Evolutionary conservation across 2,888 invertebrate genomes (phyloP).

Genomic region (Ametastegia equiseti): DNA sequence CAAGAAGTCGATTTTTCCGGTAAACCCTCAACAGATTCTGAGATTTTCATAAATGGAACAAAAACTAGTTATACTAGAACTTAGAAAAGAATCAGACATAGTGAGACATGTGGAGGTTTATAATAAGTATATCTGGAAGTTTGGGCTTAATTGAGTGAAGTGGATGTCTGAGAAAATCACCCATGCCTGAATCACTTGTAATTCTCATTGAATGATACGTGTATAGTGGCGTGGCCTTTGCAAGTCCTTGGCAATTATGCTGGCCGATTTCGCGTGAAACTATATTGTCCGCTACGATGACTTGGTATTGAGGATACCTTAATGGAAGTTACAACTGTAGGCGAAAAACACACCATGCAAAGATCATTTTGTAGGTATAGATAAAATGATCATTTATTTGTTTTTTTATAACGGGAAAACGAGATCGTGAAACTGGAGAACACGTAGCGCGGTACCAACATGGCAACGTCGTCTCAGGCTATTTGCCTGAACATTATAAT

Average conservation of each 20-base stretch:
- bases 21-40: too few relatives aligned
- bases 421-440: not conserved
- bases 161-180: too few relatives aligned
- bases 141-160: too few relatives aligned
- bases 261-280: not conserved
- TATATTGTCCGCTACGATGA: not conserved
- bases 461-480: slow-evolving; percentile 6
- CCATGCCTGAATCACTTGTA: too few relatives aligned
- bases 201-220: not conserved
- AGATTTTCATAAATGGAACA: too few relatives aligned
- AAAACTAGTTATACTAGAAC: too few relatives aligned
- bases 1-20: too few relatives aligned
- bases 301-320: not conserved
- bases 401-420: not conserved
- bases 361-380: not conserved
- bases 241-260: not conserved
- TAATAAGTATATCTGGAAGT: too few relatives aligned
- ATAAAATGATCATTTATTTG: not conserved
- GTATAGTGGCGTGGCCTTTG: not conserved
- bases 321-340: not conserved
- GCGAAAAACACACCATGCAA: too few relatives aligned
- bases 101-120: too few relatives aligned
- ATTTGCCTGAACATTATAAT: not conserved
- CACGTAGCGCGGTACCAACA: not conserved
- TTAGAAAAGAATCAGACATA: too few relatives aligned